Percentiles rank a stretch among this genome's conserved stretches.
Evolutionary conservation across 2,888 invertebrate species (phyloP).

Genomic region (Blastobasis adustella): DNA sequence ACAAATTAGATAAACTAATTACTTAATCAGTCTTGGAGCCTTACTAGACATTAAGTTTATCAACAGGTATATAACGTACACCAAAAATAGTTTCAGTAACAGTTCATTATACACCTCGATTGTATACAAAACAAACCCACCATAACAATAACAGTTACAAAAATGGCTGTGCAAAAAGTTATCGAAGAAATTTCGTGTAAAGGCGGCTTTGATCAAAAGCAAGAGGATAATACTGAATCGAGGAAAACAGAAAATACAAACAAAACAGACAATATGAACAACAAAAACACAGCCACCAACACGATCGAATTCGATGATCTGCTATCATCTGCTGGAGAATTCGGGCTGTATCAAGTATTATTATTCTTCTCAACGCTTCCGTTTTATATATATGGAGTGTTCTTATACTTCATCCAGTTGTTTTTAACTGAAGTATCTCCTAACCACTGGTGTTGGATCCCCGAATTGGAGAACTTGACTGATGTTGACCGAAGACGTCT

Average conservation of each 20-base stretch:
- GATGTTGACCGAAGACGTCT: slow-evolving; percentile 26
- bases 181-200: too few species aligned
- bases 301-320: slow-evolving; percentile 32
- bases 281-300: too few species aligned
- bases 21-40: neutral
- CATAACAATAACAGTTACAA: too few species aligned
- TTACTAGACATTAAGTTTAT: neutral
- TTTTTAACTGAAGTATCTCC: slow-evolving; percentile 38
- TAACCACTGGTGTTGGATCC: slow-evolving; percentile 39
- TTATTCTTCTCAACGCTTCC: slow-evolving; percentile 32
- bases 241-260: too few species aligned
- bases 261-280: too few species aligned
- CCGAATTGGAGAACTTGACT: slow-evolving; percentile 33
- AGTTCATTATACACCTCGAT: neutral
- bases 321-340: slow-evolving; percentile 33
- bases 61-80: neutral
- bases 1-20: neutral
- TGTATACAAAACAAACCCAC: neutral
- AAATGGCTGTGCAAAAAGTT: too few species aligned
- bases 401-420: slow-evolving; percentile 33
- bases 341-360: slow-evolving; percentile 31
- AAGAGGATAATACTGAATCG: too few species aligned
- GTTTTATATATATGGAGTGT: slow-evolving; percentile 32
- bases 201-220: too few species aligned
- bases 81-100: neutral